Evolutionary conservation across 2,797 vertebrate species (phyloP).

Genomic region (Onychomys leucogaster): DNA sequence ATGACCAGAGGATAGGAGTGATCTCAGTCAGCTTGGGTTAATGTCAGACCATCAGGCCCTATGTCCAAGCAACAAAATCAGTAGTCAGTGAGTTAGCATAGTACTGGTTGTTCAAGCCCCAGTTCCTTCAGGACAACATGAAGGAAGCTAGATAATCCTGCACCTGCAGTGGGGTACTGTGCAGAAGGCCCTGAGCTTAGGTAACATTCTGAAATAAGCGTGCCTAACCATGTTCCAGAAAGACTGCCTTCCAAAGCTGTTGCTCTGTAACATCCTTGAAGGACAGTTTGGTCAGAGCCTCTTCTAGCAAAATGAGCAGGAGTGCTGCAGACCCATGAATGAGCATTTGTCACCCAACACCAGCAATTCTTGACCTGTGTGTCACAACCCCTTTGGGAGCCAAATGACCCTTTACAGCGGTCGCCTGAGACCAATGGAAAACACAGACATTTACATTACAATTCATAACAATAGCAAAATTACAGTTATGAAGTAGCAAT

Average conservation of each 20-base stretch:
- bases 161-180: neutral
- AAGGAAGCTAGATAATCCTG: neutral
- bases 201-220: neutral
- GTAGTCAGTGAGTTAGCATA: neutral
- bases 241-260: neutral
- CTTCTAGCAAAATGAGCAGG: neutral
- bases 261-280: neutral
- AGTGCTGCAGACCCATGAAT: neutral
- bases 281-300: neutral
- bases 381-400: neutral
- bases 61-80: neutral
- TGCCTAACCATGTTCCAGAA: neutral
- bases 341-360: neutral
- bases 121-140: neutral
- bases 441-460: neutral
- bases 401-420: neutral
- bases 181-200: neutral
- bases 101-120: neutral
- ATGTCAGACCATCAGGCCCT: neutral
- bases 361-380: neutral
- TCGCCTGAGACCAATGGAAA: neutral
- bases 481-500: neutral
- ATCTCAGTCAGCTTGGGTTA: neutral
- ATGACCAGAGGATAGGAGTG: neutral
- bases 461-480: neutral